Percentiles rank a stretch among this genome's conserved stretches.
phyloP scores from a whole-genome alignment of 2,797 vertebrate genomes.

The Onychomys arenicola region DNA sequence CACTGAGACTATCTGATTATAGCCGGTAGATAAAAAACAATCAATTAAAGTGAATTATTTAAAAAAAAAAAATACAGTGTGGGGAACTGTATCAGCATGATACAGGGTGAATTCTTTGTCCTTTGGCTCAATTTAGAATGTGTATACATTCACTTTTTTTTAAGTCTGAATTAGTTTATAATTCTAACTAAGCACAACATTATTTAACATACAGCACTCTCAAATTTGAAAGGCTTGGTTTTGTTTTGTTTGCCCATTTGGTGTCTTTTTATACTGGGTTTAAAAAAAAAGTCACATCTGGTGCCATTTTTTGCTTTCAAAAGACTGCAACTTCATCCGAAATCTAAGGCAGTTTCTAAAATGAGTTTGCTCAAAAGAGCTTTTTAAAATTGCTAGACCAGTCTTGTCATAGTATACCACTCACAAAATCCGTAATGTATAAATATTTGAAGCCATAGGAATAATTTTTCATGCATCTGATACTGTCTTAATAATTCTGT shows the following conservation, averaged over 20 bases:
- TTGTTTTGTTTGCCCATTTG: constrained; percentile 31
- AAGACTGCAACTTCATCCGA: constrained; percentile 41
- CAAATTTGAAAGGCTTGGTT: constrained; percentile 3
- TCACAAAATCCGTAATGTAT: constrained; percentile 52
- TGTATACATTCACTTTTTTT: constrained; percentile 5
- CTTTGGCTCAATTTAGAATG: constrained; percentile 25
- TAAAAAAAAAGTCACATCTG: constrained; percentile 49
- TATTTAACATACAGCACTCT: constrained; percentile 43
- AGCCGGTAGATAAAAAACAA: neutral
- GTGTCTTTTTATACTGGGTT: constrained; percentile 36
- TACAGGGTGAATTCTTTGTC: neutral
- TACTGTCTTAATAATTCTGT: constrained; percentile 73
- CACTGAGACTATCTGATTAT: neutral
- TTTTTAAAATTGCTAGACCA: neutral
- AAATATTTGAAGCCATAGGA: constrained; percentile 67
- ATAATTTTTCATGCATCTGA: constrained; percentile 71
- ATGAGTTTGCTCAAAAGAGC: constrained; percentile 64
- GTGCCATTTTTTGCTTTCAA: constrained; percentile 38
- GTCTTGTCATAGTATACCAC: neutral
- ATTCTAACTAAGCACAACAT: constrained; percentile 29
- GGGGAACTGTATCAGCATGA: neutral
- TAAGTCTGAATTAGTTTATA: neutral
- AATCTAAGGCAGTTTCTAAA: constrained; percentile 1
- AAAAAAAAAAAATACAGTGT: neutral
- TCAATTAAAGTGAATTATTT: neutral